Evolutionary conservation across 1,140 invertebrate species (phyloP), one percentile per base, ranked within the genome.

Genomic region (Drosophila virilis): DNA sequence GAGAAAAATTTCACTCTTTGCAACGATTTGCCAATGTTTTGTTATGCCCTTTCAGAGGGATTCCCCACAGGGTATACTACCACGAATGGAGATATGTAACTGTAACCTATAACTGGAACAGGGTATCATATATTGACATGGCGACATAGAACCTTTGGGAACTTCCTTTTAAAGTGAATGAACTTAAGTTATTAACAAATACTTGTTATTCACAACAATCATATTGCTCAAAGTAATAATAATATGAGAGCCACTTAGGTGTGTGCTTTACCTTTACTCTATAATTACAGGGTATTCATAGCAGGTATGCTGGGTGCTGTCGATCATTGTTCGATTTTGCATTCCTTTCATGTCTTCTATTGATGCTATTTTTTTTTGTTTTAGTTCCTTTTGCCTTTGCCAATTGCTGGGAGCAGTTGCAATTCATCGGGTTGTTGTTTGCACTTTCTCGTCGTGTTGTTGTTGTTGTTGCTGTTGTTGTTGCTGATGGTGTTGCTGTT

Each of bases 1-100:
- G 48, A 67, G 40, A 50, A 67, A 77, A 83, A 77, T 77, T 77
- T 15, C 32, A 8, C 35, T 85, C 67, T 80, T 85, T 80, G 54
- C 81, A 62, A 43, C 77, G 50, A 73, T 66, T 67, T 61, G 54
- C 33, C 33, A 35, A 46, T 48, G 71, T 73, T 67, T 66, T 67
- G 38, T 67, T 59, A 15, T 51, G 38, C 43, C 32, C 62, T 10
- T 12, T 12, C 33, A 6, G 9, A 28, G 3, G 8, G 4, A 10
- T 13, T 6, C 6, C 1, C 28, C 1, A n/a, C 0, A 0, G 54
- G 54, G 45, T 52, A 45, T 58, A 37, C 42, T 28, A n/a, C 8
- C 33, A 38, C 2, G 9, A 33, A 35, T 8, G 5, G 46, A 28
- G 22, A 28, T 28, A 28, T 28, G 4, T 28, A 28, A 17, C 17